Evolutionary conservation across 1,140 invertebrate genomes (phyloP).

Genomic region (Eumaeus atala): DNA sequence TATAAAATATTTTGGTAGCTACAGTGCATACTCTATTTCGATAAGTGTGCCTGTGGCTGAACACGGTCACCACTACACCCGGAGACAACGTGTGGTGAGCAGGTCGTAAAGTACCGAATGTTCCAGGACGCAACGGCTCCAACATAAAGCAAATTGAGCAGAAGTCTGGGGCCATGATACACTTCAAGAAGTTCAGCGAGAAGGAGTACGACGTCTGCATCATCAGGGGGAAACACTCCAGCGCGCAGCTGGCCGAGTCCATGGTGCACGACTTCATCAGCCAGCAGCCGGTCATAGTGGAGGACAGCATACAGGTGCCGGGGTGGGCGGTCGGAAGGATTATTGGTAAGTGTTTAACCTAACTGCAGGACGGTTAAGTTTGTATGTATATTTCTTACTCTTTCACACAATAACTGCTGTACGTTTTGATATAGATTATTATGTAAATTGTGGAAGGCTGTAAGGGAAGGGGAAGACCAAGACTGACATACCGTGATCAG

Average conservation of each 20-base stretch:
- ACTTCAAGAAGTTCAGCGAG: slow-evolving; percentile 75
- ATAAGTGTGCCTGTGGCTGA: too few species aligned
- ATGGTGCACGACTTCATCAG: slow-evolving; percentile 82
- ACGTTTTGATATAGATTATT: too few species aligned
- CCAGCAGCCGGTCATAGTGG: slow-evolving; percentile 79
- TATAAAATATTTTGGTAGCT: too few species aligned
- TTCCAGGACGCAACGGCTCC: slow-evolving; percentile 78
- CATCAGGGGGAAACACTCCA: slow-evolving; percentile 78
- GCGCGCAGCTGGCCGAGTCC: slow-evolving; percentile 79
- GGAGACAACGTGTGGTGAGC: too few species aligned
- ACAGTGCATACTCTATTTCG: too few species aligned
- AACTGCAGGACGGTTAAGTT: neutral
- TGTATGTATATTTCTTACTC: too few species aligned
- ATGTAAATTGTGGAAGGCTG: too few species aligned
- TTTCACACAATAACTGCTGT: too few species aligned
- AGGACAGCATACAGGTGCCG: slow-evolving; percentile 79
- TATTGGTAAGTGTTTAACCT: slow-evolving; percentile 76
- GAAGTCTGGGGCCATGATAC: slow-evolving; percentile 80
- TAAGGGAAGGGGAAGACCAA: too few species aligned
- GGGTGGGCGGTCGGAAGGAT: slow-evolving; percentile 78
- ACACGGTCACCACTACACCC: too few species aligned
- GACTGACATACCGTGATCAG: too few species aligned
- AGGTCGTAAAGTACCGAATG: too few species aligned
- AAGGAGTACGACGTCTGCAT: slow-evolving; percentile 76
- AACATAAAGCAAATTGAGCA: slow-evolving; percentile 83